Evolutionary conservation across 2,888 invertebrate species (phyloP).

Genomic region (Pachydiplax longipennis): DNA sequence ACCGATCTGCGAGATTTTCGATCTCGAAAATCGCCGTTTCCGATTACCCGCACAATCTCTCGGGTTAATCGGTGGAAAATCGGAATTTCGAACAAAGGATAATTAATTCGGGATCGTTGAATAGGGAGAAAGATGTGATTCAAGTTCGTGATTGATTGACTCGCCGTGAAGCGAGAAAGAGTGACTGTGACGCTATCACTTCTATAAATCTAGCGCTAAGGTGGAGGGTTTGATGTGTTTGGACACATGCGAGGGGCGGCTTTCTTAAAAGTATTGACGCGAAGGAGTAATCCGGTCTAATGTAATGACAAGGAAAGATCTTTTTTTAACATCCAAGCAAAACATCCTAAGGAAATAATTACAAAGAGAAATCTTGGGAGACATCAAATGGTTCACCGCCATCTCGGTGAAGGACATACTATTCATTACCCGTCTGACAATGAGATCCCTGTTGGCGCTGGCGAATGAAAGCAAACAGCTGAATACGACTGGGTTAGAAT

Average conservation of each 20-base stretch:
- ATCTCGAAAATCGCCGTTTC: too few species aligned
- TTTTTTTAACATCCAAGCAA: not conserved
- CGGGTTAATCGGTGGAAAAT: too few species aligned
- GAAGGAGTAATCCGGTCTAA: not conserved
- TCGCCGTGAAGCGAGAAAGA: not conserved
- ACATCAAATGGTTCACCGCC: not conserved
- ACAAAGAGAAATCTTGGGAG: not conserved
- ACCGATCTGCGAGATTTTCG: too few species aligned
- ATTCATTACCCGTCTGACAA: not conserved
- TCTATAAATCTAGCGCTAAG: not conserved
- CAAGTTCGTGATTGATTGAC: not conserved
- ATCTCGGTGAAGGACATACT: not conserved
- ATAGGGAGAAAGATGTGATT: too few species aligned
- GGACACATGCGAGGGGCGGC: not conserved
- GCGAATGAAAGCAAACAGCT: not conserved
- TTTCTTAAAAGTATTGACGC: not conserved
- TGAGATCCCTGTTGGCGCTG: not conserved
- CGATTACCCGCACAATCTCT: too few species aligned
- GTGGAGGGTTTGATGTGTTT: not conserved
- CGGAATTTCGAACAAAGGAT: too few species aligned
- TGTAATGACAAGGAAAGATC: not conserved
- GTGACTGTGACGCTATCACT: not conserved
- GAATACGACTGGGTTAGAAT: not conserved
- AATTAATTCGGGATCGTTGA: too few species aligned
- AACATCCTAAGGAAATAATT: not conserved